Conservation (phyloP, 2,797 vertebrate species). For the Falco rusticolus region DNA sequence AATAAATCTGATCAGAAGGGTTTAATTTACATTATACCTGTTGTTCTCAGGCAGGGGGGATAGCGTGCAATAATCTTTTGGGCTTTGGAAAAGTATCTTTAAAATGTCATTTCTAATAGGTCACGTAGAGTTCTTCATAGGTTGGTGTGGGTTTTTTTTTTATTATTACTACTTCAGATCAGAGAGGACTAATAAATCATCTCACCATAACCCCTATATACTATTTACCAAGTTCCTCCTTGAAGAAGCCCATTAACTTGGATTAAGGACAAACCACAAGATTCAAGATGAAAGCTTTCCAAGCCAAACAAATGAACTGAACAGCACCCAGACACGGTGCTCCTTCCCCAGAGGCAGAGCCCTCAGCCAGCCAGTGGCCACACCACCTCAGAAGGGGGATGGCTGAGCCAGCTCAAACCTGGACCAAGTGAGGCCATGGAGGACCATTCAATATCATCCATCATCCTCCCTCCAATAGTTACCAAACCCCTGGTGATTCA, state of each 20-base stretch:
- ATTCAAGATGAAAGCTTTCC: background rate
- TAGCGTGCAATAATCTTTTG: background rate
- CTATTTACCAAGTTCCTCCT: background rate
- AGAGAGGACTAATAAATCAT: background rate
- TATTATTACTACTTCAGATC: background rate
- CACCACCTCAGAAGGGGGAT: fast-evolving
- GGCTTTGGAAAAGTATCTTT: background rate
- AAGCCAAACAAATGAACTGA: fast-evolving
- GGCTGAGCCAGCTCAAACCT: background rate
- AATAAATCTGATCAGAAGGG: background rate
- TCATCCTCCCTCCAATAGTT: background rate
- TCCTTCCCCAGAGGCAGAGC: background rate
- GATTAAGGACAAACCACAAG: background rate
- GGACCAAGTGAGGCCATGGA: background rate
- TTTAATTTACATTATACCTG: background rate
- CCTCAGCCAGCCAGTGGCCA: too few species aligned
- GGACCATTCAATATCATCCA: background rate
- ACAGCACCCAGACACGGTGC: fast-evolving
- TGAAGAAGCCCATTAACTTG: background rate
- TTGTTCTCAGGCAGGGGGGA: background rate
- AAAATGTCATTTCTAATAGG: background rate
- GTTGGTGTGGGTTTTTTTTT: background rate
- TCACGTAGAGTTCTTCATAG: background rate
- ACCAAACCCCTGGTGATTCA: background rate
- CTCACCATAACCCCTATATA: background rate